Evolutionary conservation across 2,888 invertebrate genomes (phyloP), one percentile per base, ranked within the genome.

Genomic region (Heteromurus nitidus): DNA sequence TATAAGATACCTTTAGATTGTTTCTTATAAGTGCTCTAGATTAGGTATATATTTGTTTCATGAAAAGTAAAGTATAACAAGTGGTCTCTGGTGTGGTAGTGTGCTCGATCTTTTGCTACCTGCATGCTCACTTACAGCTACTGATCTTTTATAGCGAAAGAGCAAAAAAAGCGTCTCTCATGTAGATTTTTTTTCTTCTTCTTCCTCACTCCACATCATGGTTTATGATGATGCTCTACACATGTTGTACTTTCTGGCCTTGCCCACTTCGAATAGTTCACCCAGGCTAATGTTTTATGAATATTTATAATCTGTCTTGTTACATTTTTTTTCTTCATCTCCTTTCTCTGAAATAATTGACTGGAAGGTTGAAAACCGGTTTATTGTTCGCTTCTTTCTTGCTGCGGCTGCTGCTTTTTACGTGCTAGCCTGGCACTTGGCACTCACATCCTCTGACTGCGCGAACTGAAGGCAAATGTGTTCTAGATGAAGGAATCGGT

Each of bases 331-430:
- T 69, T 31, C 28, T 30, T 50, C 74, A 75, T 44, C 62, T 69
- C 70, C 62, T 62, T 68, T 75, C 77, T 58, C 64, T 69, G 82
- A 79, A 85, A 86, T 86, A 85, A 86, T 86, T 86, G 86, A 85
- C 85, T 86, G 85, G 86, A 86, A 84, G 86, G 85, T 81, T 77
- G 62, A 86, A 83, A 86, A 86, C 86, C 86, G 86, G 86, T 86
- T 86, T 79, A 68, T 44, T 31, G 69, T 58, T 76, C 31, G 5
- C 28, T 58, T 11, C 44, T 22, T 18, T 44, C 42, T 65, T 73
- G 20, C 5, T 73, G n/a, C 5, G 18, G n/a, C 31, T 31, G 31
- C 30, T 60, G 2, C 30, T 28, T 30, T 16, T 28, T 5, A 11
- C 60, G 26, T 30, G 2, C 28, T 28, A 16, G 16, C 18, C 30